Percentiles rank a stretch among this genome's conserved stretches.
phyloP scores from a whole-genome alignment of 2,113 vertebrate genomes.

The Xiphophorus hellerii region DNA sequence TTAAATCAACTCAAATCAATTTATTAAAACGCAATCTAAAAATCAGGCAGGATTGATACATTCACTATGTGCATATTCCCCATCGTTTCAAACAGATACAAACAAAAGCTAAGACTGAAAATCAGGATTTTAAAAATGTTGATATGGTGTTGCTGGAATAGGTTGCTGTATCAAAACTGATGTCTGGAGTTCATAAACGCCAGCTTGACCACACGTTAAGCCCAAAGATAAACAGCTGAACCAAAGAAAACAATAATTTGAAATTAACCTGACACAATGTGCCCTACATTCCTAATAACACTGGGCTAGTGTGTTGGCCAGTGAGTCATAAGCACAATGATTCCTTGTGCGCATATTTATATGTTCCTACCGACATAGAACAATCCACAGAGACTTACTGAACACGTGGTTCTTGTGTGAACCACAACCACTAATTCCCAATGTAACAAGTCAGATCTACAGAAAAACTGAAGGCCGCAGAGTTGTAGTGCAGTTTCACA shows the following conservation, averaged over 20 bases:
- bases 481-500: slow-evolving; percentile 34
- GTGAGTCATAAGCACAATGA: slow-evolving; percentile 22
- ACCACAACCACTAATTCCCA: slow-evolving; percentile 16
- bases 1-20: slow-evolving; percentile 49
- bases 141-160: slow-evolving; percentile 56
- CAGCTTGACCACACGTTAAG: slow-evolving; percentile 20
- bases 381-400: slow-evolving; percentile 9
- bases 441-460: slow-evolving; percentile 7
- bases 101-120: slow-evolving; percentile 59
- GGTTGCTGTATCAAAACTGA: slow-evolving; percentile 32
- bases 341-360: slow-evolving; percentile 30
- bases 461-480: slow-evolving; percentile 47
- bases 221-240: slow-evolving; percentile 15
- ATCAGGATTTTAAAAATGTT: slow-evolving; percentile 36
- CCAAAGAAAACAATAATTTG: slow-evolving; percentile 15
- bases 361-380: slow-evolving; percentile 19
- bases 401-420: neutral
- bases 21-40: slow-evolving; percentile 55
- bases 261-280: slow-evolving; percentile 23
- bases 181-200: slow-evolving; percentile 24
- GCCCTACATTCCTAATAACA: slow-evolving; percentile 55
- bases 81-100: slow-evolving; percentile 44
- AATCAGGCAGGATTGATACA: slow-evolving; percentile 79
- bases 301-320: slow-evolving; percentile 41
- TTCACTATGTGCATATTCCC: slow-evolving; percentile 78